These are phyloP conservation scores for Hippotragus niger DNA, from an alignment of 2,113 vertebrate genomes.

Conservation along the genomic window DNA sequence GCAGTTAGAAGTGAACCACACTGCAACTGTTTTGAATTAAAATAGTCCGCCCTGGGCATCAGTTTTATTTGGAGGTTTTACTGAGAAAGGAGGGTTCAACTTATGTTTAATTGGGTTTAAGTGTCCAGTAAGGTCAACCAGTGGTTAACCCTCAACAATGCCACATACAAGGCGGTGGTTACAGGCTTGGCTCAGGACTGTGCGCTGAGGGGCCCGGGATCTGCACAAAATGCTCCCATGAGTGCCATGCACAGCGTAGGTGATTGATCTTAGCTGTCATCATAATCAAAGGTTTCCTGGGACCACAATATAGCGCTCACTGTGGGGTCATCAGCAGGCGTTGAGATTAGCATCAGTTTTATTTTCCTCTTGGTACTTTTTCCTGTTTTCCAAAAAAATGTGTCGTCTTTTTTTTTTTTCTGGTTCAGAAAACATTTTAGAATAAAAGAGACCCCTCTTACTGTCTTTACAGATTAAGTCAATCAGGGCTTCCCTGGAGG, in stretches of 20 bases:
- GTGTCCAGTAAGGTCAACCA: not conserved
- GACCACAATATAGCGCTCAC: accelerated
- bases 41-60: not conserved
- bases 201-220: not conserved
- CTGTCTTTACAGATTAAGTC: not conserved
- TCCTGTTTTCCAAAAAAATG: not conserved
- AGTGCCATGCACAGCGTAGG: accelerated
- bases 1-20: not conserved
- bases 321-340: not conserved
- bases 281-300: not conserved
- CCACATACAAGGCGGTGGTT: not conserved
- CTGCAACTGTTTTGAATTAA: not conserved
- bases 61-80: not conserved
- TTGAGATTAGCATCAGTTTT: not conserved
- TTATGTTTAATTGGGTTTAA: not conserved
- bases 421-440: not conserved
- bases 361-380: not conserved
- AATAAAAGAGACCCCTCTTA: not conserved
- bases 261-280: accelerated
- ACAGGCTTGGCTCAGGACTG: not conserved
- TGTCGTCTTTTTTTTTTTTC: not conserved
- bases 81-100: not conserved
- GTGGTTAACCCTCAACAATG: not conserved
- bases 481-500: not conserved
- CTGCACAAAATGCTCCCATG: accelerated